A percentile compares a stretch with the other conserved stretches of the same genome.
These are phyloP conservation scores for Hemiscyllium ocellatum DNA, from an alignment of 2,113 vertebrate species.

Conservation along the genomic window DNA sequence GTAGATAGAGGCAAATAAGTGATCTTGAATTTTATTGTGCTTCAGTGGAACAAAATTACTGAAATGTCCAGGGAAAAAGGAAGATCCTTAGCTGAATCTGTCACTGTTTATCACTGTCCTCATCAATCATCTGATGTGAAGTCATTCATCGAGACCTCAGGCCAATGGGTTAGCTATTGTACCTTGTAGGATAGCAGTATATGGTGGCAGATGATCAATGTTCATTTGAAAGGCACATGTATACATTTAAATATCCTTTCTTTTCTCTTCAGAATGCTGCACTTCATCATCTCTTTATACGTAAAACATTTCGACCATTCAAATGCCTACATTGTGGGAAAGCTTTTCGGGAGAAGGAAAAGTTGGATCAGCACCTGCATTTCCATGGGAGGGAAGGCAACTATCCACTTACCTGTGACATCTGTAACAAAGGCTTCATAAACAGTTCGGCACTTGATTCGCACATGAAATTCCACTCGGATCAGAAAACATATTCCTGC, in stretches of 20 bases:
- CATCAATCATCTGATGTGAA: neutral
- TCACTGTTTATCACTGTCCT: neutral
- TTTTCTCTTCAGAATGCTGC: conserved; percentile 79
- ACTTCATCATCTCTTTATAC: conserved; percentile 91
- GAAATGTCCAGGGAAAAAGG: neutral
- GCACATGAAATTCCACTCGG: conserved; percentile 84
- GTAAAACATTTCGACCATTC: conserved; percentile 90
- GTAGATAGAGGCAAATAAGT: neutral
- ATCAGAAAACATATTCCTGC: conserved; percentile 87
- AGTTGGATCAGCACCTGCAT: conserved; percentile 85
- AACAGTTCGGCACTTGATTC: conserved; percentile 76
- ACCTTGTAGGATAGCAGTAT: neutral
- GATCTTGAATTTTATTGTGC: neutral
- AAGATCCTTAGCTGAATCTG: neutral
- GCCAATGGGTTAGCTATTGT: neutral
- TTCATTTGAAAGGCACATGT: neutral
- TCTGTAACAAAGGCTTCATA: conserved; percentile 88
- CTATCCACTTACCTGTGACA: conserved; percentile 81
- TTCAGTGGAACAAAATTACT: neutral
- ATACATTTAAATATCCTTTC: neutral
- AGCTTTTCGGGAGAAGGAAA: conserved; percentile 92
- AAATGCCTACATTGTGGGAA: conserved; percentile 93
- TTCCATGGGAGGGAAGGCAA: conserved; percentile 82
- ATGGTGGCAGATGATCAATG: neutral
- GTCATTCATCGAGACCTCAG: neutral